These are phyloP conservation scores for Clavelina lepadiformis DNA, from an alignment of 23 tunicate species.

Conservation along the genomic window DNA sequence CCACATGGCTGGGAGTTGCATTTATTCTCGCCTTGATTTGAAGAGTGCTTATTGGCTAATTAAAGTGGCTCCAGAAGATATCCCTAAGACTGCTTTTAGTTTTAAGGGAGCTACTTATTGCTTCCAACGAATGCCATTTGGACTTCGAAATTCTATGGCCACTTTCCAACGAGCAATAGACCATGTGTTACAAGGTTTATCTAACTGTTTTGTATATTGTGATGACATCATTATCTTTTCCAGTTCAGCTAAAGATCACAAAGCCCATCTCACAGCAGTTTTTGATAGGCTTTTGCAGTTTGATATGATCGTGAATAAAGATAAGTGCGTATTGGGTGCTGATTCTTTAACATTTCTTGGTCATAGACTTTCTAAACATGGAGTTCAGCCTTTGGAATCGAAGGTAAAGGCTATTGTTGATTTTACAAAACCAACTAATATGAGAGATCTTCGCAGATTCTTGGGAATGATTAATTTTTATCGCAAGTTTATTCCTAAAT, in stretches of 20 bases:
- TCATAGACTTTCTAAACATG: conserved; percentile 1
- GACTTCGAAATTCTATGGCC: conserved; percentile 11
- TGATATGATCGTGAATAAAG: conserved; percentile 14
- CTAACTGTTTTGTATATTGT: background rate
- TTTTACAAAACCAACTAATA: conserved; percentile 5
- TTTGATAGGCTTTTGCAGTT: conserved; percentile 6
- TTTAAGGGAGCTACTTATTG: too few relatives aligned
- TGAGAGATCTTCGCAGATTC: conserved; percentile 1
- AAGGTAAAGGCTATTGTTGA: background rate
- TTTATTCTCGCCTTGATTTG: too few relatives aligned
- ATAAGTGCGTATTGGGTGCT: conserved; percentile 8
- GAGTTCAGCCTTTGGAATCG: background rate
- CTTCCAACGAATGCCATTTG: conserved; percentile 34
- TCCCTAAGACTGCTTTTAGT: too few relatives aligned
- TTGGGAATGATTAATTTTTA: conserved; percentile 3
- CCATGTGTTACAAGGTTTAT: conserved; percentile 24
- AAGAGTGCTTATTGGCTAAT: too few relatives aligned
- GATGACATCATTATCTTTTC: conserved; percentile 18
- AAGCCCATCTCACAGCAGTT: conserved; percentile 1
- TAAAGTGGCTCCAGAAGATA: too few relatives aligned
- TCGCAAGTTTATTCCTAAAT: conserved; percentile 1
- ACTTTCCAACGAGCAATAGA: conserved; percentile 26
- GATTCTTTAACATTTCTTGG: background rate
- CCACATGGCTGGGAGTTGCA: too few relatives aligned
- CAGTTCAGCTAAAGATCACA: conserved; percentile 4